Evolutionary conservation across 2,113 vertebrate genomes (phyloP).

Genomic region (Lagopus muta): DNA sequence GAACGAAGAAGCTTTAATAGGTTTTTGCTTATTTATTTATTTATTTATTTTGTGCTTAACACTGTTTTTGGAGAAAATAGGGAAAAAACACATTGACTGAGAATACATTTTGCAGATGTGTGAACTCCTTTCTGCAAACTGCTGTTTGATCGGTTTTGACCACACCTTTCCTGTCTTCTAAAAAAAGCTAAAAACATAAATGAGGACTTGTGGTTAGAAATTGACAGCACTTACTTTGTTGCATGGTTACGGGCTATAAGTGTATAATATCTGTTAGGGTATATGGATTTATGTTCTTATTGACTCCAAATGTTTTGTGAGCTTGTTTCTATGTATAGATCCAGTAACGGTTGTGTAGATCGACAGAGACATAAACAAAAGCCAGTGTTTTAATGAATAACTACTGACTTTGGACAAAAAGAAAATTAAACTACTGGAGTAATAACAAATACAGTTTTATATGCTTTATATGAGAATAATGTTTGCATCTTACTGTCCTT

Average conservation of each 20-base stretch:
- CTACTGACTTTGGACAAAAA: background rate
- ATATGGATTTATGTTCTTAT: constrained; percentile 15
- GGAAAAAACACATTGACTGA: constrained; percentile 22
- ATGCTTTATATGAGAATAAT: background rate
- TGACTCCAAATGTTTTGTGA: background rate
- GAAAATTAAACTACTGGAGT: background rate
- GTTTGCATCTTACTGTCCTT: background rate
- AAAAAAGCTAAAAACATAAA: constrained; percentile 65
- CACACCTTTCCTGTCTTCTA: constrained; percentile 66
- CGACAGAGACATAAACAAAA: background rate
- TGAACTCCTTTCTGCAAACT: constrained; percentile 21
- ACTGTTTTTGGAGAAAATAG: background rate
- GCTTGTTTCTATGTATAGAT: background rate
- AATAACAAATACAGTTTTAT: background rate
- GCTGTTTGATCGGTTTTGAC: constrained; percentile 56
- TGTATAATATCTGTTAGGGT: background rate
- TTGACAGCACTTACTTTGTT: constrained; percentile 61
- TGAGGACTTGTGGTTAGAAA: constrained; percentile 15
- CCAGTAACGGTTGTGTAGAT: background rate
- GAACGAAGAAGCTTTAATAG: background rate
- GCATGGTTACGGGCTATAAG: constrained; percentile 60
- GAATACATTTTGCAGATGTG: constrained; percentile 51
- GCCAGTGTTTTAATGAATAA: background rate
- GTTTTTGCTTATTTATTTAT: background rate
- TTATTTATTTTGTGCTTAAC: background rate